Conservation (phyloP, 2,113 vertebrate species). For the Oceanodroma tethys region DNA sequence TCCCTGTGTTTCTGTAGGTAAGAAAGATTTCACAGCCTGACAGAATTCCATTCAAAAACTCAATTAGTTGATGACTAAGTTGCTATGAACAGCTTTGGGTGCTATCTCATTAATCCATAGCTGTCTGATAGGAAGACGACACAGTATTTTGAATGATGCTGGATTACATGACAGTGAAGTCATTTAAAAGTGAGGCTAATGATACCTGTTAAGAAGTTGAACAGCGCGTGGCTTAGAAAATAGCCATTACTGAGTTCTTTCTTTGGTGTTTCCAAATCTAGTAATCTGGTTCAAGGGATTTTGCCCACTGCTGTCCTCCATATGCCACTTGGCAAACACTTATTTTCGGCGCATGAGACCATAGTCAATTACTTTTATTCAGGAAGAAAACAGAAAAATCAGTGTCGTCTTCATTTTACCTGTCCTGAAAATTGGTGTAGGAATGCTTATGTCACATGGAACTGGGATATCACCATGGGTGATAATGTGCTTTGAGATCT, state of each 20-base stretch:
- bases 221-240: neutral
- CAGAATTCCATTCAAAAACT: neutral
- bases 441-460: neutral
- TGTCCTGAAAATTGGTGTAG: fast-evolving
- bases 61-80: neutral
- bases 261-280: neutral
- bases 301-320: neutral
- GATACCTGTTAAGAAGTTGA: neutral
- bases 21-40: neutral
- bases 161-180: neutral
- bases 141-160: neutral
- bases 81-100: neutral
- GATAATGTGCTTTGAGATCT: neutral
- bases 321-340: neutral
- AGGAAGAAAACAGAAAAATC: neutral
- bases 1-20: neutral
- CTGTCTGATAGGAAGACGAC: neutral
- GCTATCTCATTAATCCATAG: neutral
- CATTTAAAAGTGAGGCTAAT: neutral
- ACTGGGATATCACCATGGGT: neutral
- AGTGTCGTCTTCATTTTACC: neutral
- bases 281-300: neutral
- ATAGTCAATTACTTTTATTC: neutral
- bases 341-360: neutral
- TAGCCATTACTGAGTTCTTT: fast-evolving